A percentile compares a stretch with the other conserved stretches of the same genome.
phyloP scores from a whole-genome alignment of 2,888 invertebrate genomes.

The Diloba caeruleocephala region DNA sequence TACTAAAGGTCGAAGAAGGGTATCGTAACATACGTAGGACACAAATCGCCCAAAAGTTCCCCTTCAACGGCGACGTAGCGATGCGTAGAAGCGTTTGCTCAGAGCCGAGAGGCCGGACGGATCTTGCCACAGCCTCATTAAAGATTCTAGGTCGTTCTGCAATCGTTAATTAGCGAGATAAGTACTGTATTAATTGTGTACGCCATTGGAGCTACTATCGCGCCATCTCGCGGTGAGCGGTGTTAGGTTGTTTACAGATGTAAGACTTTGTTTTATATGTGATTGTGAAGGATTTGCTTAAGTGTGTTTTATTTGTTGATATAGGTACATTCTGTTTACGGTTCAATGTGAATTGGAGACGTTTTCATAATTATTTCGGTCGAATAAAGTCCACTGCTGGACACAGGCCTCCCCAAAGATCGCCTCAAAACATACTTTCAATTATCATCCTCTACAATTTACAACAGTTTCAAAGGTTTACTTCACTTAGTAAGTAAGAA shows the following conservation, averaged over 20 bases:
- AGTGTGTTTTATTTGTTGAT: neutral
- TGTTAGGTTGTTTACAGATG: constrained; percentile 33
- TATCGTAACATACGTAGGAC: constrained; percentile 7
- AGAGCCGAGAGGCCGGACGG: constrained; percentile 65
- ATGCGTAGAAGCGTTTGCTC: constrained; percentile 51
- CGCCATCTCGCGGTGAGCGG: constrained; percentile 69
- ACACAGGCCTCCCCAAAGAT: no score
- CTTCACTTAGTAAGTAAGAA: no score
- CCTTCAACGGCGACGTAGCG: constrained; percentile 28
- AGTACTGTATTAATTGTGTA: constrained; percentile 87
- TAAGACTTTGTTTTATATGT: constrained; percentile 1
- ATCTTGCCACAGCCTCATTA: constrained; percentile 87
- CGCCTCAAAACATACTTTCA: no score
- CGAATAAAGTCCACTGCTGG: no score
- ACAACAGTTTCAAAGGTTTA: no score
- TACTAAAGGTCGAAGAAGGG: no score
- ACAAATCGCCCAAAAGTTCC: constrained; percentile 31
- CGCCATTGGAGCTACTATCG: constrained; percentile 82
- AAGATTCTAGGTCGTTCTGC: constrained; percentile 87
- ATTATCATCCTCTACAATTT: no score
- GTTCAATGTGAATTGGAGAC: no score
- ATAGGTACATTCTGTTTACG: no score
- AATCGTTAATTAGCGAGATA: constrained; percentile 88
- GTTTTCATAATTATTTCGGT: no score
- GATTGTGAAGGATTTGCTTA: constrained; percentile 10